Evolutionary conservation across 2,113 vertebrate genomes (phyloP).

Genomic region (Hystrix brachyura): DNA sequence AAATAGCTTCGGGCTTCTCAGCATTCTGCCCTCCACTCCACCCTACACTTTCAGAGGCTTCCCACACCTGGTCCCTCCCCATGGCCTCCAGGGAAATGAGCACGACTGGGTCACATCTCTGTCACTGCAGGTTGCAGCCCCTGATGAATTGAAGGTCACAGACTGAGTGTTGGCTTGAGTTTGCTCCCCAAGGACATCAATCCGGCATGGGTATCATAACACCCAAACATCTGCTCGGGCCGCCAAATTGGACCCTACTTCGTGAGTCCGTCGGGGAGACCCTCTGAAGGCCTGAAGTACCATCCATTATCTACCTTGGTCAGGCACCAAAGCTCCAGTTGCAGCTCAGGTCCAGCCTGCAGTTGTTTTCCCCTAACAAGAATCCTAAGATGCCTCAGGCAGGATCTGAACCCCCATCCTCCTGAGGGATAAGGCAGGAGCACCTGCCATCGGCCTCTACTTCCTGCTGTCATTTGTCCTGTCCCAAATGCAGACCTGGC

Average conservation of each 20-base stretch:
- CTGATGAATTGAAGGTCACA: background rate
- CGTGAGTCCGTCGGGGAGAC: background rate
- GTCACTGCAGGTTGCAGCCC: background rate
- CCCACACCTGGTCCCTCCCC: background rate
- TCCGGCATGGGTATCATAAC: background rate
- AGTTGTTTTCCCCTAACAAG: conserved; percentile 92
- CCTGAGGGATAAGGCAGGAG: conserved; percentile 76
- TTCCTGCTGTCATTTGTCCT: background rate
- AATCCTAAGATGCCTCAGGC: conserved; percentile 89
- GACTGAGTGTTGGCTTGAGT: background rate
- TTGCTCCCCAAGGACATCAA: background rate
- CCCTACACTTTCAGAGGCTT: background rate
- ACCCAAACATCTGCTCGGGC: background rate
- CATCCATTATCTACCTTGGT: conserved; percentile 86
- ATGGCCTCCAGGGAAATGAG: background rate
- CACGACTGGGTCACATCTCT: accelerated
- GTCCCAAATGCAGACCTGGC: background rate
- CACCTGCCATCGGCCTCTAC: background rate
- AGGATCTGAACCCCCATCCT: conserved; percentile 90
- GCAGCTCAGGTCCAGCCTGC: conserved; percentile 89
- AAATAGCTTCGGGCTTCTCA: background rate
- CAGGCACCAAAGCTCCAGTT: conserved; percentile 91
- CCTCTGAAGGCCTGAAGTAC: background rate
- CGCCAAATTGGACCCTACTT: background rate
- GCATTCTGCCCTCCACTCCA: conserved; percentile 1